phyloP scores from a whole-genome alignment of 2,888 invertebrate species.

The Tiliacea aurago region DNA sequence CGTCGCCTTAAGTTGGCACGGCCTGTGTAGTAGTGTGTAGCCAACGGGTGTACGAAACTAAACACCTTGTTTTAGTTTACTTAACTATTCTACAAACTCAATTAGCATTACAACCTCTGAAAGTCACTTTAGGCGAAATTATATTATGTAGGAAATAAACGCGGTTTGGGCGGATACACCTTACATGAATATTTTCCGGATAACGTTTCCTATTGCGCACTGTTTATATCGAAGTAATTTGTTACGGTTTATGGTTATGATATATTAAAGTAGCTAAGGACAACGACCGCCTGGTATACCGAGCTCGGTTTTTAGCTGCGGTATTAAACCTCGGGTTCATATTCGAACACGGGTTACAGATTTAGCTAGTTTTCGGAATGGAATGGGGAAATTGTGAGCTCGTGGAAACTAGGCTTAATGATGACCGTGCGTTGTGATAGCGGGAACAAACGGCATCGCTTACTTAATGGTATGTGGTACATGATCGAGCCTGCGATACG shows the following conservation, averaged over 20 bases:
- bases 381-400: slow-evolving; percentile 13
- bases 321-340: slow-evolving; percentile 18
- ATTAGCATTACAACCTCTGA: slow-evolving; percentile 81
- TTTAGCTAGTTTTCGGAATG: slow-evolving; percentile 12
- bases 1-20: slow-evolving; percentile 67
- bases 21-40: slow-evolving; percentile 75
- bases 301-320: slow-evolving; percentile 6
- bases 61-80: slow-evolving; percentile 82
- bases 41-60: slow-evolving; percentile 79
- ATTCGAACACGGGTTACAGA: slow-evolving; percentile 3
- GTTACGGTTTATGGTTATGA: slow-evolving; percentile 50
- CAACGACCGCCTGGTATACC: slow-evolving; percentile 28
- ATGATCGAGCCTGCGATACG: neutral
- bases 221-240: slow-evolving; percentile 55
- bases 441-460: slow-evolving; percentile 11
- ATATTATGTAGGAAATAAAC: slow-evolving; percentile 69
- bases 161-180: slow-evolving; percentile 55
- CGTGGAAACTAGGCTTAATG: slow-evolving; percentile 31
- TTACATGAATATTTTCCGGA: slow-evolving; percentile 56
- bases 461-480: slow-evolving; percentile 10
- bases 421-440: neutral
- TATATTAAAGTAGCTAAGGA: slow-evolving; percentile 40
- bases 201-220: slow-evolving; percentile 49
- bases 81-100: slow-evolving; percentile 82
- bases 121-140: slow-evolving; percentile 76